Evolutionary conservation across 2,888 invertebrate species (phyloP).

Genomic region (Sminthurinus aureus): DNA sequence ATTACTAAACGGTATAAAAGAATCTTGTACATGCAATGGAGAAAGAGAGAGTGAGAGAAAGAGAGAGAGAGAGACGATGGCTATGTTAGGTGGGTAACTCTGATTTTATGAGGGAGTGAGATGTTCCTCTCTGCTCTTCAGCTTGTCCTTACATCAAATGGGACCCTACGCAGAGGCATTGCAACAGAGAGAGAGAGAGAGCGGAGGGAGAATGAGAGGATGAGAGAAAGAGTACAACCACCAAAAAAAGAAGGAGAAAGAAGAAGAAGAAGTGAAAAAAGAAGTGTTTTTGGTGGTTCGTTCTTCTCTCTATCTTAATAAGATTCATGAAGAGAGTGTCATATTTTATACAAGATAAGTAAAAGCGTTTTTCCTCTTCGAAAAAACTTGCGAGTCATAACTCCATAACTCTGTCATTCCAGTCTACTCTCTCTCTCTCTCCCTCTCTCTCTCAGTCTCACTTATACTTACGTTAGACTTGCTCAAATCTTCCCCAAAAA

Average conservation of each 20-base stretch:
- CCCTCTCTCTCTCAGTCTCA: too few relatives aligned
- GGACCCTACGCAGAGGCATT: not conserved
- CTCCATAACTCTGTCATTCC: conserved; percentile 56
- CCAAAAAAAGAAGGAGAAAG: conserved; percentile 17
- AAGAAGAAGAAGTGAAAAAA: conserved; percentile 31
- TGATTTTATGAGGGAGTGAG: not conserved
- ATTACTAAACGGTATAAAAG: too few relatives aligned
- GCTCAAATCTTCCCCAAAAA: conserved; percentile 51
- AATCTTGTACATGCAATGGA: too few relatives aligned
- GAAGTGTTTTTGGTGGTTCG: conserved; percentile 43
- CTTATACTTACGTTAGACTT: conserved; percentile 49
- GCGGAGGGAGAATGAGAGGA: not conserved
- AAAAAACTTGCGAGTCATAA: conserved; percentile 60
- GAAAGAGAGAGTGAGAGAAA: too few relatives aligned
- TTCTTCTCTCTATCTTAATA: conserved; percentile 65
- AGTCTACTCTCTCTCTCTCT: too few relatives aligned
- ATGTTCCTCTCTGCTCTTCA: conserved; percentile 2
- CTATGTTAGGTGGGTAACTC: not conserved
- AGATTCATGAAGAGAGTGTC: conserved; percentile 83
- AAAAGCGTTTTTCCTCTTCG: conserved; percentile 59
- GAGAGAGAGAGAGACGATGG: too few relatives aligned
- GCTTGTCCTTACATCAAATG: not conserved
- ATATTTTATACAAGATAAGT: conserved; percentile 72
- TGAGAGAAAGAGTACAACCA: too few relatives aligned
- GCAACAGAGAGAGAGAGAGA: not conserved